Evolutionary conservation across 2,888 invertebrate species (phyloP).

Genomic region (Leucophenga montana): DNA sequence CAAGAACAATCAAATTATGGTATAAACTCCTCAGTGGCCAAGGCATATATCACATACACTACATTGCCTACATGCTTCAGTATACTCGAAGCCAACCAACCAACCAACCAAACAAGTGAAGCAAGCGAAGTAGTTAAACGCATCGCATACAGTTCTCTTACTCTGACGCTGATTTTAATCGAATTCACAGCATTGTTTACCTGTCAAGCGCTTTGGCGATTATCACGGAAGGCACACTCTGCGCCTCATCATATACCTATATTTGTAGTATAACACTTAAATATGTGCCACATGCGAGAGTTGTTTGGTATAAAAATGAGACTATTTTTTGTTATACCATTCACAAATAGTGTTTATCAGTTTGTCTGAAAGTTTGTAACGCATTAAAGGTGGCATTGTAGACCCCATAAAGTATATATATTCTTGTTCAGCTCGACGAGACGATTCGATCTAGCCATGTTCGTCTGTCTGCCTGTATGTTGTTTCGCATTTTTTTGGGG

Average conservation of each 20-base stretch:
- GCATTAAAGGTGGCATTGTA: too few relatives aligned
- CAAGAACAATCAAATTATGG: conserved; percentile 18
- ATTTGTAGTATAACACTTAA: background rate
- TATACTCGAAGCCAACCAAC: background rate
- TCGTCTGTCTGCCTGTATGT: too few relatives aligned
- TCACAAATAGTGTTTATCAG: too few relatives aligned
- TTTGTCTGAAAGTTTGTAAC: too few relatives aligned
- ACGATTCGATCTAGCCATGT: too few relatives aligned
- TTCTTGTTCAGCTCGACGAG: too few relatives aligned
- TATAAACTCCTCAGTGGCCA: conserved; percentile 1
- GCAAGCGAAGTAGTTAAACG: conserved; percentile 25
- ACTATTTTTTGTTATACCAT: too few relatives aligned
- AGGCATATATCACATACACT: too few relatives aligned
- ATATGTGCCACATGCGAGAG: conserved; percentile 40
- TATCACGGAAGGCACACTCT: conserved; percentile 57
- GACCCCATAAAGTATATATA: too few relatives aligned
- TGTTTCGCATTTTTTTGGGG: too few relatives aligned
- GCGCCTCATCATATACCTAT: background rate
- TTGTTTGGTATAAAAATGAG: background rate
- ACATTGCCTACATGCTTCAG: too few relatives aligned
- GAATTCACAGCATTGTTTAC: conserved; percentile 70
- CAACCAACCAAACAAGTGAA: conserved; percentile 36
- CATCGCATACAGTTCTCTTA: background rate
- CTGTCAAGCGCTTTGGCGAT: conserved; percentile 65
- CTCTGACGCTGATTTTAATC: conserved; percentile 63